Conservation (phyloP, 2,888 invertebrate genomes). For the Chaetogeoica ovagalla region DNA sequence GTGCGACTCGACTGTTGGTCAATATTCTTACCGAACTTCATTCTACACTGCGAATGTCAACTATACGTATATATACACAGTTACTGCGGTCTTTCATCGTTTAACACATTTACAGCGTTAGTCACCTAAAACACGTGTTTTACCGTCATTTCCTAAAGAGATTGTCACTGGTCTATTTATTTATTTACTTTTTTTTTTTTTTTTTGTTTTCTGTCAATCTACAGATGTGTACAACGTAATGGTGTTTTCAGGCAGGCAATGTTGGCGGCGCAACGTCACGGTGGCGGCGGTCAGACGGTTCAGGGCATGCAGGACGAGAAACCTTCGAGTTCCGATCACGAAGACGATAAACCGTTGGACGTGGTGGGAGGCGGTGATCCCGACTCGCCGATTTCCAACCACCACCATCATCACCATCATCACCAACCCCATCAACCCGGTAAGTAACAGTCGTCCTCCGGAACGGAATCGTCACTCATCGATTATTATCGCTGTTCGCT, state of each 20-base stretch:
- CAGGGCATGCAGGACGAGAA: constrained; percentile 56
- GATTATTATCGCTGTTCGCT: no score
- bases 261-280: constrained; percentile 62
- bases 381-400: constrained; percentile 62
- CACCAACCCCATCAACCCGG: constrained; percentile 57
- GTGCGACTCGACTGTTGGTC: no score
- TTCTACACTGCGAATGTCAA: no score
- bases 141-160: background rate
- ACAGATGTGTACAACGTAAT: constrained; percentile 52
- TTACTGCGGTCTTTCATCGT: no score
- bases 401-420: constrained; percentile 16
- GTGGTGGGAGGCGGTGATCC: constrained; percentile 82
- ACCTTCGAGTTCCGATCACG: constrained; percentile 60
- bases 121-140: no score
- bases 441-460: constrained; percentile 52
- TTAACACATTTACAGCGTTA: no score
- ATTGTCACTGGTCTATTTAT: constrained; percentile 10
- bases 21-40: no score
- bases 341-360: constrained; percentile 82
- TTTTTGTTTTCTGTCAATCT: constrained; percentile 49
- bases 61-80: no score
- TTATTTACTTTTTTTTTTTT: constrained; percentile 7
- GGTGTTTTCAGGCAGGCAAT: constrained; percentile 70
- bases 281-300: constrained; percentile 56
- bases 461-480: no score